These are phyloP conservation scores for Myotis yumanensis DNA, from an alignment of 2,113 vertebrate genomes.

Conservation along the genomic window DNA sequence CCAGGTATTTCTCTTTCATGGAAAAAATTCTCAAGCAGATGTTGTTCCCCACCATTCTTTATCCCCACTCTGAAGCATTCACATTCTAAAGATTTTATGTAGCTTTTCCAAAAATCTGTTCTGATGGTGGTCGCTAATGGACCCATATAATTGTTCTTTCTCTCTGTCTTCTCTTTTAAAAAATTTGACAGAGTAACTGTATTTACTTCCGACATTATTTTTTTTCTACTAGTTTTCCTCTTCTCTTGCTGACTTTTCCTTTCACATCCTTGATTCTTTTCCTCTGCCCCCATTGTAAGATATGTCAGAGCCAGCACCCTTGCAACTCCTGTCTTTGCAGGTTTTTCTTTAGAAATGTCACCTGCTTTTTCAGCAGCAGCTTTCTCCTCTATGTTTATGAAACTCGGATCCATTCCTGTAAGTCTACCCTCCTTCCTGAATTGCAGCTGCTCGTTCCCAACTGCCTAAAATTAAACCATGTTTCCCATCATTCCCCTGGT, in stretches of 20 bases:
- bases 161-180: not conserved
- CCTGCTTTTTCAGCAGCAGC: not conserved
- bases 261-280: not conserved
- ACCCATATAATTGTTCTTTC: not conserved
- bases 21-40: not conserved
- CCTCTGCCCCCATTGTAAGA: not conserved
- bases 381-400: not conserved
- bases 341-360: not conserved
- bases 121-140: accelerated
- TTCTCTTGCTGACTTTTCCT: not conserved
- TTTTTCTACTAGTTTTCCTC: not conserved
- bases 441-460: not conserved
- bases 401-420: not conserved
- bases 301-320: not conserved
- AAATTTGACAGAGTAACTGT: too few species aligned
- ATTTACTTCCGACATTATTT: not conserved
- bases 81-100: not conserved
- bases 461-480: not conserved
- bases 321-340: not conserved
- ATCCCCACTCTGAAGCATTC: not conserved
- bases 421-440: not conserved
- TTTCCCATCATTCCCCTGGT: not conserved
- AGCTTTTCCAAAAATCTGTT: not conserved
- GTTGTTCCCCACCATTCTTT: not conserved
- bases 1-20: not conserved